Evolutionary conservation across 1,140 invertebrate species (phyloP), one percentile per base, ranked within the genome.

Genomic region (Nautilus pompilius): DNA sequence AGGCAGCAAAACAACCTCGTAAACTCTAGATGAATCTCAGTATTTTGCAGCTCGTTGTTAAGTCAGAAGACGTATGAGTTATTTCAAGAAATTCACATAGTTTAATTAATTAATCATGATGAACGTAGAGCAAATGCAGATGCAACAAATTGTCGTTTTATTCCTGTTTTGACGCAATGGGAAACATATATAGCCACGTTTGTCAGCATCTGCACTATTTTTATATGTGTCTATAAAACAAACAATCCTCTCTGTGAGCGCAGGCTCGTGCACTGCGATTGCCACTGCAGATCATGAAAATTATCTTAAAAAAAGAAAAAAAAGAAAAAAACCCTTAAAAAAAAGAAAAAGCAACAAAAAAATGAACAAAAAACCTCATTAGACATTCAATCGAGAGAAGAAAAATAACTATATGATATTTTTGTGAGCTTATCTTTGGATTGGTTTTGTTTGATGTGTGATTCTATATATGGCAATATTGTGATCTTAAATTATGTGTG

Each of bases 391-490:
- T 53, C 29, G 49, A 53, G 49, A 53, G 49, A 53, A 49, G 26
- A 49, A 49, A 15, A 49, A 53, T 41, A 22, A 17, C 24, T 53
- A 53, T 53, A 53, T 53, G 49, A 53, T 53, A 53, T 53, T 53
- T 53, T 53, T 53, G 49, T 53, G 49, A 53, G 49, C 49, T 53
- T 53, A 53, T 26, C 49, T 53, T 53, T 22, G 49, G n/a, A 53
- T 53, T 53, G 49, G 49, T 53, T 53, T 53, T 53, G 26, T 53
- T 53, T 53, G 49, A 53, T 53, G 49, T 53, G 49, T 53, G 49
- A 53, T 53, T 53, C 49, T 53, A 24, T 53, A 53, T 53, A 53
- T 53, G 49, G 49, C 49, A 53, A 28, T 53, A 53, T 53, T 53
- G 49, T 53, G 49, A 53, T 53, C 49, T 53, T 53, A 53, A 53